phyloP scores from a whole-genome alignment of 1,140 invertebrate genomes.

The Periplaneta americana region DNA sequence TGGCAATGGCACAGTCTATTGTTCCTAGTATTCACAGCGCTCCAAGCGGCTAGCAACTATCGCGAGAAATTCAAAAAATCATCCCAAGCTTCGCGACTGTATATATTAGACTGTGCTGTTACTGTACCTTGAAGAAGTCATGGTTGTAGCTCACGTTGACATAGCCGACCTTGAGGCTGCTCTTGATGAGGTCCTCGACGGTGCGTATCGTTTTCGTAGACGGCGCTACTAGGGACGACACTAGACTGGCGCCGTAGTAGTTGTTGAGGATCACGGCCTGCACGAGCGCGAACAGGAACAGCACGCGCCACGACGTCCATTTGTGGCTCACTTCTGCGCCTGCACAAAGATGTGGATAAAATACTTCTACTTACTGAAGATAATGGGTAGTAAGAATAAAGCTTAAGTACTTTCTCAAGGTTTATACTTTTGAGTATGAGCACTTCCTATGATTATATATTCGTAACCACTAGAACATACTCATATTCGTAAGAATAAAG shows the following conservation, averaged over 20 bases:
- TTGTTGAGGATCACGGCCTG: not conserved
- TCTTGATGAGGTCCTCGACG: not conserved
- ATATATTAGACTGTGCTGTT: no score
- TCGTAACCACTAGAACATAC: no score
- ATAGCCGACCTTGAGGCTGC: not conserved
- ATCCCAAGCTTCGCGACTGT: no score
- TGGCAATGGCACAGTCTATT: no score
- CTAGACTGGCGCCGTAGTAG: slow-evolving; percentile 3
- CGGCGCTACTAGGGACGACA: slow-evolving; percentile 2
- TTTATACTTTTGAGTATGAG: no score
- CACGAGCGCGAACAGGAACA: not conserved
- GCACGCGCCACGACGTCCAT: not conserved
- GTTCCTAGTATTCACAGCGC: no score
- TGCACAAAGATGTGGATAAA: not conserved
- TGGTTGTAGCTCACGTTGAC: slow-evolving; percentile 8
- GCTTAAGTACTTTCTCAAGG: no score
- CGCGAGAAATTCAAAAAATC: no score
- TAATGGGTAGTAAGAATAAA: not conserved
- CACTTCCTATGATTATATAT: no score
- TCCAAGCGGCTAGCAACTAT: no score
- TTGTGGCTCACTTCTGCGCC: not conserved
- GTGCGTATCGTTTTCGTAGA: not conserved
- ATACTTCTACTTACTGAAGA: not conserved
- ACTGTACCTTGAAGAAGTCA: not conserved
- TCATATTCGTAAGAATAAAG: no score